Evolutionary conservation across 2,113 vertebrate genomes (phyloP).

Genomic region (Sterna hirundo): DNA sequence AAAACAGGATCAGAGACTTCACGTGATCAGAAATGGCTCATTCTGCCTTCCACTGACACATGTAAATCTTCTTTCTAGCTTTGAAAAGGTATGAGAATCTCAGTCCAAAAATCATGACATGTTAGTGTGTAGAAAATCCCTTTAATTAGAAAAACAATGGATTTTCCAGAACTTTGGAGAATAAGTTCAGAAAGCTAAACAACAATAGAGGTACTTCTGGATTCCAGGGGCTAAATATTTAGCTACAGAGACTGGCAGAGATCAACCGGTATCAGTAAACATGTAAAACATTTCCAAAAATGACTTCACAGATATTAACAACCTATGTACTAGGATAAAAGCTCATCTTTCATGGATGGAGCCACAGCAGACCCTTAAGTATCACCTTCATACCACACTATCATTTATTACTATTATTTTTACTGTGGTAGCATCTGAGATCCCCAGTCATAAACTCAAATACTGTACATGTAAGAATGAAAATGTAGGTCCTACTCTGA

Average conservation of each 20-base stretch:
- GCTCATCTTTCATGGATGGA: neutral
- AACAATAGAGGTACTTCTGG: neutral
- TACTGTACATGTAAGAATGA: neutral
- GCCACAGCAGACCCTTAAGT: neutral
- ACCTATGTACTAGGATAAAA: neutral
- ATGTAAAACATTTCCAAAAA: neutral
- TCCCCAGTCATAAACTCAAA: neutral
- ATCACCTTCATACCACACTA: neutral
- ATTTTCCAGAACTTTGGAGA: neutral
- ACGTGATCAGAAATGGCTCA: neutral
- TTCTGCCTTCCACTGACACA: neutral
- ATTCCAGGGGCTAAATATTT: neutral
- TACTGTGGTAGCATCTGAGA: neutral
- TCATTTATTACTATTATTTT: neutral
- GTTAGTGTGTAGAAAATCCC: neutral
- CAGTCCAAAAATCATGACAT: neutral
- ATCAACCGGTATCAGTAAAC: neutral
- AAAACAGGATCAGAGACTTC: neutral
- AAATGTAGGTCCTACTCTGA: neutral
- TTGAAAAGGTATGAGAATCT: neutral
- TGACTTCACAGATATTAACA: neutral
- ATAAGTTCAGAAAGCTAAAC: neutral
- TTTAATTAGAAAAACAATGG: neutral
- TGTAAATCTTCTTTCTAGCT: neutral
- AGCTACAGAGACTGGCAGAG: neutral